Percentiles rank a stretch among this genome's conserved stretches.
Evolutionary conservation across 2,113 vertebrate species (phyloP).

Genomic region (Sapayoa aenigma): DNA sequence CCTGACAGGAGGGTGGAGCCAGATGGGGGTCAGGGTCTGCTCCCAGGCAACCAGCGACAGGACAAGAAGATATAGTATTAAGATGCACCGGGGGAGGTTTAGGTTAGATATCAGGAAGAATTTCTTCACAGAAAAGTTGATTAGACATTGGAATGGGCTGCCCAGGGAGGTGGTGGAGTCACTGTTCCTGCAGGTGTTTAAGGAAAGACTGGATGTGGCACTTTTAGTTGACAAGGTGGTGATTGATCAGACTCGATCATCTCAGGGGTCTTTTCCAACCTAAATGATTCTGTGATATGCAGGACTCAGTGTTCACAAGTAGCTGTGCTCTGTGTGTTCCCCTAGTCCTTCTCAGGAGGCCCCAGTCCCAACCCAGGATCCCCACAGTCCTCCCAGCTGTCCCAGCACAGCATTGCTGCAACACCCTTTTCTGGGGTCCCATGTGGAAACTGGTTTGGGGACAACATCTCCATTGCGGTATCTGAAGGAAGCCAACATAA

Average conservation of each 20-base stretch:
- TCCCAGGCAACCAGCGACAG: not conserved
- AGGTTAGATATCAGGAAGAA: not conserved
- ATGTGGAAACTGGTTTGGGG: not conserved
- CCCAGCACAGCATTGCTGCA: not conserved
- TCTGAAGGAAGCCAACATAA: not conserved
- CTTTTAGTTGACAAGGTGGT: rapidly evolving
- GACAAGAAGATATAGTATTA: not conserved
- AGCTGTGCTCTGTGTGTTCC: rapidly evolving
- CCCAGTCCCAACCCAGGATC: not conserved
- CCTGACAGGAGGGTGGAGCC: not conserved
- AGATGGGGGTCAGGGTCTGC: not conserved
- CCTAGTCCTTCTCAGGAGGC: not conserved
- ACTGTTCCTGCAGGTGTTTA: not conserved
- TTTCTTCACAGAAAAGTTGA: not conserved
- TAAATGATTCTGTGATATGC: not conserved
- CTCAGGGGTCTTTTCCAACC: not conserved
- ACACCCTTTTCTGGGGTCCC: not conserved
- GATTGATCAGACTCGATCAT: not conserved
- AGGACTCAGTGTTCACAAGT: not conserved
- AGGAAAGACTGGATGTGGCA: not conserved
- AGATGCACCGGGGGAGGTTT: not conserved
- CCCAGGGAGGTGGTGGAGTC: too few species aligned
- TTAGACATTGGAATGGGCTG: not conserved
- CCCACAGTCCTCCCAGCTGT: not conserved
- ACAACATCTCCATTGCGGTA: not conserved